Percentiles rank a stretch among this genome's conserved stretches.
Evolutionary conservation across 1,140 invertebrate species (phyloP).

Genomic region (Euborellia annulipes): DNA sequence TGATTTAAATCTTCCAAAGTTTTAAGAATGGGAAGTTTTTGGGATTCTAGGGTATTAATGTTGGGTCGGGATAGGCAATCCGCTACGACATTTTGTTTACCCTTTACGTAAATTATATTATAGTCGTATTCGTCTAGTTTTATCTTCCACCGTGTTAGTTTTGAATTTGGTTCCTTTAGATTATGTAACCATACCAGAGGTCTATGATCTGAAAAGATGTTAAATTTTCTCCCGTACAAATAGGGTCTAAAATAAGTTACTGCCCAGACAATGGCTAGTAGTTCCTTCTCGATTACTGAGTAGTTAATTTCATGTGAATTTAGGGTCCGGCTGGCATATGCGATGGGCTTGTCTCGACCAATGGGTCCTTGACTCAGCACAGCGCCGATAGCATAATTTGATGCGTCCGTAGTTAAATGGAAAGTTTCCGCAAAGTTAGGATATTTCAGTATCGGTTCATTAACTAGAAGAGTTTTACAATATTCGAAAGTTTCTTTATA

Average conservation of each 20-base stretch:
- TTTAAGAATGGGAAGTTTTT: too few species aligned
- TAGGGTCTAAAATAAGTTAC: constrained; percentile 30
- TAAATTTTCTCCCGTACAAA: constrained; percentile 32
- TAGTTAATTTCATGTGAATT: constrained; percentile 18
- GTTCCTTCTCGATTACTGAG: constrained; percentile 25
- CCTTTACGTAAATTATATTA: constrained; percentile 27
- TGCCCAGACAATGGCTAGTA: constrained; percentile 26
- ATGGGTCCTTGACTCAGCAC: constrained; percentile 17
- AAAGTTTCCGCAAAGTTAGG: constrained; percentile 20
- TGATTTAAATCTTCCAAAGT: too few species aligned
- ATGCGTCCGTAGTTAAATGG: constrained; percentile 20
- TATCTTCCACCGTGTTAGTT: constrained; percentile 32
- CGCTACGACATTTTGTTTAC: constrained; percentile 21
- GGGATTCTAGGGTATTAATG: too few species aligned
- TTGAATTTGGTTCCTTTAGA: constrained; percentile 28
- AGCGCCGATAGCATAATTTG: constrained; percentile 15
- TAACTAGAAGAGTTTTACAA: constrained; percentile 12
- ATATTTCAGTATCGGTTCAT: constrained; percentile 15
- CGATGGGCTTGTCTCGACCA: constrained; percentile 16
- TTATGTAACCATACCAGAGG: constrained; percentile 30
- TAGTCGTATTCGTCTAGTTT: constrained; percentile 31
- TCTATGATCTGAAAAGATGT: constrained; percentile 33
- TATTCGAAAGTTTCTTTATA: constrained; percentile 9
- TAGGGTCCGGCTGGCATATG: constrained; percentile 18
- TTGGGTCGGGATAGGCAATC: too few species aligned